These are phyloP conservation scores for Sceloporus undulatus DNA, from an alignment of 2,113 vertebrate genomes.

Conservation along the genomic window DNA sequence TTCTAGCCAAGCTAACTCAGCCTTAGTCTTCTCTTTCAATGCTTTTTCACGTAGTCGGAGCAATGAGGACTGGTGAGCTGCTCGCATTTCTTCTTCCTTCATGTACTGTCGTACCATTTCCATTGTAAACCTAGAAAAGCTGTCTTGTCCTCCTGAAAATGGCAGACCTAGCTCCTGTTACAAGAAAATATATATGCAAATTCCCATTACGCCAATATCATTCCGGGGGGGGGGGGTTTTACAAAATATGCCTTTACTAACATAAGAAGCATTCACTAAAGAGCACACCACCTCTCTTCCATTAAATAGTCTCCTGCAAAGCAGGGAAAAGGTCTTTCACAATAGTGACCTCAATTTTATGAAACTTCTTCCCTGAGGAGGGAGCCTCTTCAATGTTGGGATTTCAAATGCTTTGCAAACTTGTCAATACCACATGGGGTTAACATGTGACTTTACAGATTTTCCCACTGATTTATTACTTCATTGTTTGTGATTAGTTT, in stretches of 20 bases:
- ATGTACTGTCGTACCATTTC: constrained; percentile 98
- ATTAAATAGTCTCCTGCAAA: background rate
- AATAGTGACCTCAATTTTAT: too few relatives aligned
- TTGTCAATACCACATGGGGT: background rate
- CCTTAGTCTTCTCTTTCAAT: constrained; percentile 94
- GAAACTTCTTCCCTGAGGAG: background rate
- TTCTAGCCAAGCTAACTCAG: constrained; percentile 96
- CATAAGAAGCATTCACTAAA: background rate
- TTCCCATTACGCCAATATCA: background rate
- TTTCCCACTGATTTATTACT: background rate
- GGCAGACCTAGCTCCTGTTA: constrained; percentile 86
- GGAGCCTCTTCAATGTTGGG: too few relatives aligned
- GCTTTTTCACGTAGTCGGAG: constrained; percentile 94
- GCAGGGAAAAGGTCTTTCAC: too few relatives aligned
- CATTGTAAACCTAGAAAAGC: constrained; percentile 97
- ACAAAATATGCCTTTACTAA: background rate
- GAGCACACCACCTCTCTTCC: background rate
- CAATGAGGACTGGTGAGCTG: constrained; percentile 94
- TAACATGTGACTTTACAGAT: too few relatives aligned
- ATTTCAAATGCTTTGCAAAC: background rate
- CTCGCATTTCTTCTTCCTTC: constrained; percentile 95
- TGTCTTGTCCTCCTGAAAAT: constrained; percentile 92
- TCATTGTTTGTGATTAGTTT: background rate
- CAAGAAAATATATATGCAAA: constrained; percentile 28
- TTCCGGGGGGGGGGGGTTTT: background rate